Evolutionary conservation across 2,113 vertebrate genomes (phyloP).

Genomic region (Felis catus): DNA sequence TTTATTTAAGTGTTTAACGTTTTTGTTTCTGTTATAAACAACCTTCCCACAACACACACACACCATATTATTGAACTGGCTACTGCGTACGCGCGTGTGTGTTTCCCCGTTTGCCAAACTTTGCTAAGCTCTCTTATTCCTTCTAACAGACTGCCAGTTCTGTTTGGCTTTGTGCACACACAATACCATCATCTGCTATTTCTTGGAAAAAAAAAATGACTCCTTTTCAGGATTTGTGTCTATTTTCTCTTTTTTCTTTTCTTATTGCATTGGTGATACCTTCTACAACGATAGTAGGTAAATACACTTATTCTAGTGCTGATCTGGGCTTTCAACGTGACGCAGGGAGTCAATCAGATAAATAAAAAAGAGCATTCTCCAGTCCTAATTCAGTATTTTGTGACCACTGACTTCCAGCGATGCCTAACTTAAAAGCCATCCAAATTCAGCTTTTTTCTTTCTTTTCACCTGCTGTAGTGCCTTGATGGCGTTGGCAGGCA

Average conservation of each 20-base stretch:
- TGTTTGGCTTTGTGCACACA: neutral
- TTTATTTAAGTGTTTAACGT: constrained; percentile 15
- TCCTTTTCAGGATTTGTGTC: neutral
- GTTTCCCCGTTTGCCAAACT: neutral
- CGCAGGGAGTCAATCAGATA: neutral
- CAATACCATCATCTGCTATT: neutral
- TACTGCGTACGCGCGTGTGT: neutral
- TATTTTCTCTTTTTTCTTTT: constrained; percentile 21
- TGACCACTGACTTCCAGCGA: neutral
- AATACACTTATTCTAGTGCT: neutral
- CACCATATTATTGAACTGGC: neutral
- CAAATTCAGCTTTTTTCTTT: neutral
- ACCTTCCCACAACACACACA: neutral
- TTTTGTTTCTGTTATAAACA: neutral
- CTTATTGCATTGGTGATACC: neutral
- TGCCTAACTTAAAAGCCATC: neutral
- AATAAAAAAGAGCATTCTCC: neutral
- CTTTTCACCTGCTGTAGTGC: neutral
- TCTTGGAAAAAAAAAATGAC: neutral
- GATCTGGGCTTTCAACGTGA: neutral
- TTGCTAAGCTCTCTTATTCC: neutral
- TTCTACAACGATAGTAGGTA: neutral
- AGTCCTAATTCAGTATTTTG: neutral
- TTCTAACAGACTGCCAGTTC: neutral
- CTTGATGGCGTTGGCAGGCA: neutral